These are phyloP conservation scores for Falco punctatus DNA, from an alignment of 2,113 vertebrate species.

Conservation along the genomic window DNA sequence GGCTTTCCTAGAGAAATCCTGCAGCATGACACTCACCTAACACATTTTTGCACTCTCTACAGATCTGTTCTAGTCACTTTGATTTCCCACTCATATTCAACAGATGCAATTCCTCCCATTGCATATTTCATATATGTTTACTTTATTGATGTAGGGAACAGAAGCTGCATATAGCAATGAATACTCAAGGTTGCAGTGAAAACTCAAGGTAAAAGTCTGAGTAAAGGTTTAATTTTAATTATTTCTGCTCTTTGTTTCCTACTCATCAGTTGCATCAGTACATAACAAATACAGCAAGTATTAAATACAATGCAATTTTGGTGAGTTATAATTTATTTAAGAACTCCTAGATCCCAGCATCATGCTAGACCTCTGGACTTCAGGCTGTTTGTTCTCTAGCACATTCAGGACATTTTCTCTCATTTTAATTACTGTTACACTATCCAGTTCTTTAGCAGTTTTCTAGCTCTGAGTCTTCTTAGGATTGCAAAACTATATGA, in stretches of 20 bases:
- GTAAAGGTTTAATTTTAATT: neutral
- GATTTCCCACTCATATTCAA: neutral
- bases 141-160: neutral
- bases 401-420: neutral
- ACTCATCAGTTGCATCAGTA: neutral
- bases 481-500: neutral
- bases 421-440: neutral
- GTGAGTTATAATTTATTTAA: neutral
- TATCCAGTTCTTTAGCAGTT: neutral
- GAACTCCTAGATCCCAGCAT: neutral
- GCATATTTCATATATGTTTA: neutral
- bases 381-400: neutral
- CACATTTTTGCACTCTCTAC: neutral
- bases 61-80: neutral
- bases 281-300: rapidly evolving
- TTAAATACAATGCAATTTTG: neutral
- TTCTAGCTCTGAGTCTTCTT: neutral
- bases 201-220: neutral
- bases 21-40: neutral
- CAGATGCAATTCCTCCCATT: neutral
- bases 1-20: neutral
- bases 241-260: neutral
- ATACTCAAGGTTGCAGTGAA: neutral
- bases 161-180: neutral
- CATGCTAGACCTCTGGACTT: neutral